Conservation (phyloP, 2,888 invertebrate genomes). For the Seira sanloemensis region DNA sequence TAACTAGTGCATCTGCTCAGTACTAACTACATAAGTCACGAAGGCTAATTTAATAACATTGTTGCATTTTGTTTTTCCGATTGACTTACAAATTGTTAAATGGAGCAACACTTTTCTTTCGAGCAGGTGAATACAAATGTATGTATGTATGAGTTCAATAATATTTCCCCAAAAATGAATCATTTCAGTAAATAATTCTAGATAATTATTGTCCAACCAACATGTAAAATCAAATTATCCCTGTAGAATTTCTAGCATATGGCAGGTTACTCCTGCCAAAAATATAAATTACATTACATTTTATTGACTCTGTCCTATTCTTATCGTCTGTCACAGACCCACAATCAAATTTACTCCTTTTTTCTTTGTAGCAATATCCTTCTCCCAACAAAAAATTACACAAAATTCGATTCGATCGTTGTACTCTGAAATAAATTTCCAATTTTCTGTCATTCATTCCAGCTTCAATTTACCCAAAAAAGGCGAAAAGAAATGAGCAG, state of each 20-base stretch:
- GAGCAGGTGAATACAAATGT: no score
- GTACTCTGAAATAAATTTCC: slow-evolving; percentile 46
- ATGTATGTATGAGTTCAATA: no score
- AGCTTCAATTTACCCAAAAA: not conserved
- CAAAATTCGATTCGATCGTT: slow-evolving; percentile 25
- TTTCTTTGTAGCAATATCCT: not conserved
- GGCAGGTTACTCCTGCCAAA: not conserved
- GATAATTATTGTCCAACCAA: no score
- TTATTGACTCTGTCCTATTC: not conserved
- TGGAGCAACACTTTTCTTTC: no score
- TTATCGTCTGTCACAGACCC: not conserved
- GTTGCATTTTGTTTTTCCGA: no score
- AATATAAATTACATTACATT: not conserved
- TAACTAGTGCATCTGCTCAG: no score
- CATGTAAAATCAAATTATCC: not conserved
- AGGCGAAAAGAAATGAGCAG: not conserved
- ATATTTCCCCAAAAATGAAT: no score
- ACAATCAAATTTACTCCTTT: slow-evolving; percentile 26
- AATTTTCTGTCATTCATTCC: slow-evolving; percentile 31
- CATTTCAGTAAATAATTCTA: no score
- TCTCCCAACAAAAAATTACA: not conserved
- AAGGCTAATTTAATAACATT: no score
- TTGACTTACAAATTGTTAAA: no score
- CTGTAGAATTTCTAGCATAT: not conserved
- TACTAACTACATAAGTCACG: no score